Percentiles rank a stretch among this genome's conserved stretches.
These are phyloP conservation scores for Oryzias javanicus DNA, from an alignment of 2,113 vertebrate genomes.

Conservation along the genomic window DNA sequence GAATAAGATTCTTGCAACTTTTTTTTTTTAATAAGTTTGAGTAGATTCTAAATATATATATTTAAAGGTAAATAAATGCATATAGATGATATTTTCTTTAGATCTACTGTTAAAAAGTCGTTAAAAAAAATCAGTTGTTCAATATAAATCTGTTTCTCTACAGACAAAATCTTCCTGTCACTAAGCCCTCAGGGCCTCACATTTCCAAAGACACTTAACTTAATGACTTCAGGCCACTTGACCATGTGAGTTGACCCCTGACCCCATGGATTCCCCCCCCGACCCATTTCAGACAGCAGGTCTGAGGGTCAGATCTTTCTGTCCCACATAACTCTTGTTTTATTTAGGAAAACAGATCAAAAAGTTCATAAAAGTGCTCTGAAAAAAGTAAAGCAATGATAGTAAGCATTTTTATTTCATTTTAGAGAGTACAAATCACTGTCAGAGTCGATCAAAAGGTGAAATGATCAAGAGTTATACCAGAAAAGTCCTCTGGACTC, in stretches of 20 bases:
- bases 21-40: no score
- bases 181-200: not conserved
- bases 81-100: no score
- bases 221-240: constrained; percentile 42
- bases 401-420: not conserved
- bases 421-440: not conserved
- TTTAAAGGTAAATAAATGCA: no score
- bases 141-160: not conserved
- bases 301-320: constrained; percentile 16
- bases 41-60: no score
- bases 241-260: constrained; percentile 59
- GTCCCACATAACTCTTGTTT: constrained; percentile 12
- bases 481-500: not conserved
- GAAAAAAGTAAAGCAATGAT: not conserved
- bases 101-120: not conserved
- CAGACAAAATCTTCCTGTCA: not conserved
- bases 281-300: constrained; percentile 19
- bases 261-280: constrained; percentile 36
- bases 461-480: not conserved
- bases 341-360: constrained; percentile 6
- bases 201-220: not conserved
- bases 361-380: not conserved
- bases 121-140: no score
- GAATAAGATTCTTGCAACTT: no score
- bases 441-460: not conserved